Conservation (phyloP, 1,140 invertebrate genomes). For the Daktulosphaira vitifoliae region DNA sequence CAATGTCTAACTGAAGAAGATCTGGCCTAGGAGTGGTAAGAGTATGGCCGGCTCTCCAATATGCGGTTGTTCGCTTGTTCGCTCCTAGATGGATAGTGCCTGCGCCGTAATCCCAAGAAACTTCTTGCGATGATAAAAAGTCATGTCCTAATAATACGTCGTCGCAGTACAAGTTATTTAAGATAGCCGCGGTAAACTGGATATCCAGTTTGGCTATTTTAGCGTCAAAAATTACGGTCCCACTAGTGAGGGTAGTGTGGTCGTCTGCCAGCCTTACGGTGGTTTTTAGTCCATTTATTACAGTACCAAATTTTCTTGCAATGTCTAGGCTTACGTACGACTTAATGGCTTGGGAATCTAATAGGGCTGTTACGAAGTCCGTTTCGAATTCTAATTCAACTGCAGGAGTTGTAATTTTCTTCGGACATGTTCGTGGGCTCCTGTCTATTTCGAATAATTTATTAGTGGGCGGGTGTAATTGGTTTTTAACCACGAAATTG, state of each 20-base stretch:
- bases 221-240: background rate
- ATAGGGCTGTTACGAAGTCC: background rate
- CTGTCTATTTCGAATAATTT: too few relatives aligned
- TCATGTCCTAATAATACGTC: constrained; percentile 1
- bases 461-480: background rate
- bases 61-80: background rate
- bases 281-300: background rate
- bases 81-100: background rate
- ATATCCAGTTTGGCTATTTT: background rate
- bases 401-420: background rate
- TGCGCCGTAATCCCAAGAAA: background rate
- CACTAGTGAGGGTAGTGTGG: background rate
- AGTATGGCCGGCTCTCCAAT: background rate
- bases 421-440: background rate
- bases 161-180: background rate
- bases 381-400: background rate
- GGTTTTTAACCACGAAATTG: background rate
- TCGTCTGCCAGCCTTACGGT: background rate
- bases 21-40: background rate
- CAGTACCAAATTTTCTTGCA: background rate
- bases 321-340: background rate
- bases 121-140: background rate
- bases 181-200: background rate
- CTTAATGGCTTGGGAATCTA: background rate
- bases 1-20: background rate